Evolutionary conservation across 1,140 invertebrate genomes (phyloP).

Genomic region (Bombus affinis): DNA sequence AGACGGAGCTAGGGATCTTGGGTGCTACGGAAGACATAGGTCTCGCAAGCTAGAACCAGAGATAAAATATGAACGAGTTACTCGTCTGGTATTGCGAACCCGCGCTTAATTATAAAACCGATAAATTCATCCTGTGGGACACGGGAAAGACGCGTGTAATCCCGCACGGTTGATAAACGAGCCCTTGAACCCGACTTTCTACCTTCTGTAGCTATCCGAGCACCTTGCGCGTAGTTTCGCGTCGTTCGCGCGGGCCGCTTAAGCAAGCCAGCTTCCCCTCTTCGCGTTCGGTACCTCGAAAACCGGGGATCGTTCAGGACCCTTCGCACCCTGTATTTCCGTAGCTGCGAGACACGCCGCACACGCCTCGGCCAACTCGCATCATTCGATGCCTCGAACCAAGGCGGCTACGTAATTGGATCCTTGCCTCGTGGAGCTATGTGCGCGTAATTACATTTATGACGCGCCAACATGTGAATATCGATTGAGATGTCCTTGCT

Average conservation of each 20-base stretch:
- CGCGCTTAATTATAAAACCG: slow-evolving; percentile 80
- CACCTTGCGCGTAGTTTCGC: neutral
- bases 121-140: slow-evolving; percentile 77
- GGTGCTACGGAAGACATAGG: neutral
- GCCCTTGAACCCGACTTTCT: slow-evolving; percentile 69
- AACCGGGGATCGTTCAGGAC: neutral
- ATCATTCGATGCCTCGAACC: slow-evolving; percentile 43
- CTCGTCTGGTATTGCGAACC: slow-evolving; percentile 57
- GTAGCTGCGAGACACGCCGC: neutral
- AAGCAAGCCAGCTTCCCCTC: slow-evolving; percentile 25
- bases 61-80: slow-evolving; percentile 72
- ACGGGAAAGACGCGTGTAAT: slow-evolving; percentile 72
- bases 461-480: slow-evolving; percentile 46
- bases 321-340: neutral
- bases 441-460: slow-evolving; percentile 60
- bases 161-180: slow-evolving; percentile 75
- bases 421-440: slow-evolving; percentile 44
- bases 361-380: slow-evolving; percentile 48
- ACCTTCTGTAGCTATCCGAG: slow-evolving; percentile 43
- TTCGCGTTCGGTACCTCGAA: too few relatives aligned
- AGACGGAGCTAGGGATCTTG: neutral
- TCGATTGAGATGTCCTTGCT: slow-evolving; percentile 32
- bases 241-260: slow-evolving; percentile 9
- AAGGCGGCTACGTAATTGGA: slow-evolving; percentile 61
- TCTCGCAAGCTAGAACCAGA: slow-evolving; percentile 26